phyloP scores from a whole-genome alignment of 2,888 invertebrate genomes.

The Apodemia zela region DNA sequence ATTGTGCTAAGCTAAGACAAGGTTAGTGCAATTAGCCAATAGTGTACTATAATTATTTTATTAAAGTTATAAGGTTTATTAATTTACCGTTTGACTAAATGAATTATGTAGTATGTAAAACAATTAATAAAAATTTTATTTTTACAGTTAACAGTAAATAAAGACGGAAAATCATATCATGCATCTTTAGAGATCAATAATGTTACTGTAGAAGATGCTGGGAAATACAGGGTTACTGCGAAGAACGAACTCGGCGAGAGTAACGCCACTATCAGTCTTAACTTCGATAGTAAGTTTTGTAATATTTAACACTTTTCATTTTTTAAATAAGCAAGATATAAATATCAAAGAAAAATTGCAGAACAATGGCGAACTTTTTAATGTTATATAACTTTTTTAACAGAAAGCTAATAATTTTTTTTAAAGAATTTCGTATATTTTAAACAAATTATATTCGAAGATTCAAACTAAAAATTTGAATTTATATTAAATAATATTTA shows the following conservation, averaged over 20 bases:
- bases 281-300: slow-evolving; percentile 96
- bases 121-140: neutral
- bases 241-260: slow-evolving; percentile 99
- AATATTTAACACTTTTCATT: neutral
- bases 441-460: neutral
- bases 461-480: no score
- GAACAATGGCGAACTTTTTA: neutral
- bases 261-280: slow-evolving; percentile 97
- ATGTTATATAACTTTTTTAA: no score
- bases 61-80: no score
- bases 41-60: no score
- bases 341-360: neutral
- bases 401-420: no score
- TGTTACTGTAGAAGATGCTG: slow-evolving; percentile 97
- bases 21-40: no score
- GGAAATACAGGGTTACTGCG: slow-evolving; percentile 97
- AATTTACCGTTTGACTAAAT: no score
- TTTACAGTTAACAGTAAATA: slow-evolving; percentile 89
- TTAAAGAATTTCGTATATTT: neutral
- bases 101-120: no score
- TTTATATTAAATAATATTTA: no score
- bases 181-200: slow-evolving; percentile 95
- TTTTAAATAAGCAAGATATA: neutral
- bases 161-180: slow-evolving; percentile 96
- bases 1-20: no score